Conservation (phyloP, 2,113 vertebrate species). For the Paradoxurus hermaphroditus region DNA sequence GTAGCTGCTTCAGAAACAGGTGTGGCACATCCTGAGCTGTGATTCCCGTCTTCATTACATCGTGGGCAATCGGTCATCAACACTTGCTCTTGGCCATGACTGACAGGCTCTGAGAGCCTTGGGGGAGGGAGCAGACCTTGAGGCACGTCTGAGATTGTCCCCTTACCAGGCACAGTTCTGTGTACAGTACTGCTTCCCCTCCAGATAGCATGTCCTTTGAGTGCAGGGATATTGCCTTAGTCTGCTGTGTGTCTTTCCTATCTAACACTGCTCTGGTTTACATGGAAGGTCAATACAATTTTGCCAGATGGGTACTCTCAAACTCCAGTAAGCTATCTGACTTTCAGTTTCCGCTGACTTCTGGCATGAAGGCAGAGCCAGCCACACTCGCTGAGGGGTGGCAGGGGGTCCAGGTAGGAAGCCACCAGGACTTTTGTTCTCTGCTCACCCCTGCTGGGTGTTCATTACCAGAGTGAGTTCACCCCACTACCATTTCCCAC, state of each 20-base stretch:
- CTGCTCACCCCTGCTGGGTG: not conserved
- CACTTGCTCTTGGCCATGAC: not conserved
- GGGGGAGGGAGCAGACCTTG: not conserved
- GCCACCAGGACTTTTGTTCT: too few species aligned
- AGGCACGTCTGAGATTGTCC: not conserved
- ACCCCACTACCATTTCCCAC: not conserved
- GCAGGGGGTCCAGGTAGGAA: too few species aligned
- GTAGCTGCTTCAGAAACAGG: not conserved
- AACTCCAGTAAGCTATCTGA: not conserved
- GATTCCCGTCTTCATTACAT: not conserved
- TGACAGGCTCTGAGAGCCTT: not conserved
- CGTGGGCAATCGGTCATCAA: not conserved
- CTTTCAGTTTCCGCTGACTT: not conserved
- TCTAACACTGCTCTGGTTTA: not conserved
- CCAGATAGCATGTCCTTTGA: not conserved
- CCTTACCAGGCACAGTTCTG: not conserved
- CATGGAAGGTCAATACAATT: not conserved
- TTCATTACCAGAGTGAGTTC: not conserved
- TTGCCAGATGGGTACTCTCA: too few species aligned
- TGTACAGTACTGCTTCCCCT: not conserved
- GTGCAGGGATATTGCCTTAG: not conserved
- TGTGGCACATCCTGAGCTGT: not conserved
- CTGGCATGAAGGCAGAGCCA: not conserved
- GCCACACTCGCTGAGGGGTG: not conserved
- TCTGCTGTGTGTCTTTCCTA: not conserved